Evolutionary conservation across 2,113 vertebrate species (phyloP).

Genomic region (Bubo blakistoni): DNA sequence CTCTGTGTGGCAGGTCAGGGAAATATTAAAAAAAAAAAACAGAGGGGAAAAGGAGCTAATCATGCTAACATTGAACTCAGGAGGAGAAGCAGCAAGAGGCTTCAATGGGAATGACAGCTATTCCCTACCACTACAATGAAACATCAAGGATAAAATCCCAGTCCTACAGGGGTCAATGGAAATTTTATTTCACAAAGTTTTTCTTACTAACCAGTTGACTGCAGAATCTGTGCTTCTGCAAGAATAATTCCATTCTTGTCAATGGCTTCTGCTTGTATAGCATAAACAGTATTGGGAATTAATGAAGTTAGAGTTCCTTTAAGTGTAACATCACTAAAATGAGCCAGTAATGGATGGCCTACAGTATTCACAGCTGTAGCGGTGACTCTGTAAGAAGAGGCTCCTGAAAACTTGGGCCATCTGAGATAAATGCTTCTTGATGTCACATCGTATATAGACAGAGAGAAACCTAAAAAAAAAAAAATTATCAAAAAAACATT

Average conservation of each 20-base stretch:
- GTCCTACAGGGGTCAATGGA: not conserved
- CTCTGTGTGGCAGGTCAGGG: not conserved
- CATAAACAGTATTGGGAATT: conserved; percentile 74
- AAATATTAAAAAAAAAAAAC: not conserved
- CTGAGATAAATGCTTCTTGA: conserved; percentile 75
- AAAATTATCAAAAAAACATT: not conserved
- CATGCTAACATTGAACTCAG: not conserved
- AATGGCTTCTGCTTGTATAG: conserved; percentile 76
- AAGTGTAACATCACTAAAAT: conserved; percentile 70
- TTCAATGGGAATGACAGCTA: not conserved
- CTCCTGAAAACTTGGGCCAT: conserved; percentile 65
- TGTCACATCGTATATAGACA: conserved; percentile 75
- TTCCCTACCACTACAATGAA: not conserved
- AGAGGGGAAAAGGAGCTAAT: not conserved
- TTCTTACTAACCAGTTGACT: conserved; percentile 68
- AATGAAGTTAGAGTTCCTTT: conserved; percentile 77
- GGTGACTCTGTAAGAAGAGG: conserved; percentile 77
- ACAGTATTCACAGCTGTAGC: conserved; percentile 68
- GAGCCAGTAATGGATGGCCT: conserved; percentile 40
- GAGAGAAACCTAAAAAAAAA: conserved; percentile 31
- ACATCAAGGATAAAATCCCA: not conserved
- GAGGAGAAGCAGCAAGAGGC: not conserved
- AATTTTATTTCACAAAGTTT: not conserved
- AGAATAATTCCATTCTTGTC: conserved; percentile 68
- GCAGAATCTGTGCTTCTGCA: conserved; percentile 59